Evolutionary conservation across 2,888 invertebrate species (phyloP).

Genomic region (Eilema depressum): DNA sequence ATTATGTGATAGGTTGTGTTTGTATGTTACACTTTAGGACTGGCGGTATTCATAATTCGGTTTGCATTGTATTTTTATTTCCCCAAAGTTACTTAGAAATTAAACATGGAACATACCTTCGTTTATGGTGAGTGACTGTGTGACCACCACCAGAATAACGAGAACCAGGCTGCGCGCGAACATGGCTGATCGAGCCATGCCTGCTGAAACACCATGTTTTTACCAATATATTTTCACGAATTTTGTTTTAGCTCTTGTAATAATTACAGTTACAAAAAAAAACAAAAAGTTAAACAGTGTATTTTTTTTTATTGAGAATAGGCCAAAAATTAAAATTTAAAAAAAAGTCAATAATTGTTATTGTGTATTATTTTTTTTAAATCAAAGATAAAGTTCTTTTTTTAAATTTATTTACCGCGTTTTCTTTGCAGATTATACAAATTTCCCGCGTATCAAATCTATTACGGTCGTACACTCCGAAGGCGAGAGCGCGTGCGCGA

Average conservation of each 20-base stretch:
- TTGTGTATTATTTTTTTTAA: too few relatives aligned
- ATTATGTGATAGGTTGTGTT: too few relatives aligned
- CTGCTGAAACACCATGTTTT: conserved; percentile 54
- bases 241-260: not conserved
- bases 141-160: conserved; percentile 60
- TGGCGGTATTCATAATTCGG: too few relatives aligned
- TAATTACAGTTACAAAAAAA: not conserved
- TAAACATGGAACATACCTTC: conserved; percentile 71
- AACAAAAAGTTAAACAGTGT: not conserved
- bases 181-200: conserved; percentile 71
- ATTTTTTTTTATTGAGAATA: not conserved
- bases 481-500: conserved; percentile 74
- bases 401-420: conserved; percentile 56
- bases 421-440: conserved; percentile 32
- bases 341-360: too few relatives aligned
- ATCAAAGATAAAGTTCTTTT: not conserved
- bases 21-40: too few relatives aligned
- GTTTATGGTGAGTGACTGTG: conserved; percentile 81
- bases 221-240: conserved; percentile 13
- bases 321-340: not conserved
- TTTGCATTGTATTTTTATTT: not conserved
- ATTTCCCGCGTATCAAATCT: conserved; percentile 55
- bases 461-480: conserved; percentile 41
- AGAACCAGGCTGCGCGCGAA: conserved; percentile 67
- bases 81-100: not conserved